Evolutionary conservation across 2,113 vertebrate genomes (phyloP).

Genomic region (Opisthocomus hoazin): DNA sequence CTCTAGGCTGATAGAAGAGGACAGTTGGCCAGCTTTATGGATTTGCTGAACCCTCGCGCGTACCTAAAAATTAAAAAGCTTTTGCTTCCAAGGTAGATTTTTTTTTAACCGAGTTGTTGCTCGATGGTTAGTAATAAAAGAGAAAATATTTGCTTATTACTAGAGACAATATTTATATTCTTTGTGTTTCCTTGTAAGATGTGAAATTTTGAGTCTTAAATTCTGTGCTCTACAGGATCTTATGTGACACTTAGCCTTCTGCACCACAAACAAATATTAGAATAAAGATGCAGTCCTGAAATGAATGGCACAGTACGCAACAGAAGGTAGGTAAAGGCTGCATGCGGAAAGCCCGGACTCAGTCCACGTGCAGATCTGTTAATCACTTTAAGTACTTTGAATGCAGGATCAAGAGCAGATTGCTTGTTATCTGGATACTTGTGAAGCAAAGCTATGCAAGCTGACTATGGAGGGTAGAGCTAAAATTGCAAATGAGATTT

Average conservation of each 20-base stretch:
- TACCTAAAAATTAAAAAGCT: slow-evolving; percentile 38
- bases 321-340: neutral
- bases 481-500: slow-evolving; percentile 20
- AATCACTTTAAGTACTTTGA: slow-evolving; percentile 49
- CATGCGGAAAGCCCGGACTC: neutral
- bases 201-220: neutral
- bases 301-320: neutral
- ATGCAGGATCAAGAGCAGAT: slow-evolving; percentile 46
- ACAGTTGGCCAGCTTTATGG: slow-evolving; percentile 47
- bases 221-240: neutral
- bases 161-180: neutral
- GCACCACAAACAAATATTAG: neutral
- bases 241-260: neutral
- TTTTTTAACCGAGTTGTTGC: neutral
- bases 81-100: neutral
- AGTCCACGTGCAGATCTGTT: neutral
- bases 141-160: neutral
- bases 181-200: neutral
- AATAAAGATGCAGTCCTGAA: neutral
- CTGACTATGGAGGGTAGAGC: neutral
- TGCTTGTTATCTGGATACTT: slow-evolving; percentile 46
- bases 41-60: neutral
- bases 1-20: slow-evolving; percentile 49
- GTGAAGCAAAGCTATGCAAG: slow-evolving; percentile 6
- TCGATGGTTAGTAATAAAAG: neutral